Conservation (phyloP, 2,113 vertebrate genomes). For the Dissostichus mawsoni region DNA sequence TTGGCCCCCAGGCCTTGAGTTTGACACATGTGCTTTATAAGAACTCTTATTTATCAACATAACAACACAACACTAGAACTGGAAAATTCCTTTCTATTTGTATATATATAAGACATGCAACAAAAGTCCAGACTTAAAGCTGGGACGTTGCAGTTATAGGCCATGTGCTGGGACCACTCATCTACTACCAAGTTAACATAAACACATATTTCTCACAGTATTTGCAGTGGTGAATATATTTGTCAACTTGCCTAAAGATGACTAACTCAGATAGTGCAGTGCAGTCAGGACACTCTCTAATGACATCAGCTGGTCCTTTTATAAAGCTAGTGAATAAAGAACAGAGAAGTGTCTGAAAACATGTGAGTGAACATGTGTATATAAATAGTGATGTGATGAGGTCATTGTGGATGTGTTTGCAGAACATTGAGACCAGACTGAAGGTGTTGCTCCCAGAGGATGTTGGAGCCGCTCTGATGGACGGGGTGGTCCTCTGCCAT, state of each 20-base stretch:
- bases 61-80: no score
- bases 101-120: no score
- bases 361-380: neutral
- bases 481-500: slow-evolving; percentile 97
- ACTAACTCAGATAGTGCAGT: neutral
- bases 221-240: neutral
- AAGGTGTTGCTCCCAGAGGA: slow-evolving; percentile 98
- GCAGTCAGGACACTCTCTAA: neutral
- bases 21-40: no score
- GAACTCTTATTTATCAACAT: no score
- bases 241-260: neutral
- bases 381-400: neutral
- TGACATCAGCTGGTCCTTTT: neutral
- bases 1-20: no score
- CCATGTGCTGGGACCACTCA: no score
- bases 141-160: no score
- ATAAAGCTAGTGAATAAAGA: neutral
- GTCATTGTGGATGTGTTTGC: slow-evolving; percentile 30
- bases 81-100: no score
- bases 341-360: neutral
- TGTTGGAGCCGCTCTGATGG: slow-evolving; percentile 96
- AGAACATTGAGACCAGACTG: slow-evolving; percentile 96
- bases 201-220: neutral
- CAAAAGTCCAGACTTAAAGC: no score
- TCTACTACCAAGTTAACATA: no score